Evolutionary conservation across 2,113 vertebrate genomes (phyloP), one percentile per base, ranked within the genome.

Genomic region (Cyprinodon tularosa): DNA sequence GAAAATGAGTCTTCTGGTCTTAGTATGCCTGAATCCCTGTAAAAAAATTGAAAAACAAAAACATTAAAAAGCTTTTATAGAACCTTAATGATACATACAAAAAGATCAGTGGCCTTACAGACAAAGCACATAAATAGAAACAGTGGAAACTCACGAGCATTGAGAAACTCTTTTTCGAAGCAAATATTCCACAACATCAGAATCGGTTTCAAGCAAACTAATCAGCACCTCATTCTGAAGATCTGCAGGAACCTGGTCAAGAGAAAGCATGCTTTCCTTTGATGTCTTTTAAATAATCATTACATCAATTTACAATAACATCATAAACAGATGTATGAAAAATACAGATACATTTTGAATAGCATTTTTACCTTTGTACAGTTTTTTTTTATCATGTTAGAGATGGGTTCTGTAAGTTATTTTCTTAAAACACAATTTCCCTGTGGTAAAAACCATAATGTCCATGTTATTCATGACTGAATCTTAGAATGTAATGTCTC

Each of bases 181-280:
- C 68, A 99, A 91, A 88, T 98, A 98, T 93, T 99, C 96, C 77
- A 99, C 97, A 20, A 99, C 96, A 72, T 99, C 98, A 8, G 96
- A 95, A 84, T 99, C 98, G 0, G 96, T 98, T 91, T 98, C 96
- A 70, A 96, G 82, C 39, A 99, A 90, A 89, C 96, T 98, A 90
- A 97, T 95, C 74, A 99, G 93, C 57, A 99, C 97, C 91, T 99
- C 97, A 3, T 98, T 98, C 93, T 99, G 98, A 72, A 99, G 95
- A 90, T 99, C 97, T 7, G 98, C 95, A 14, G 97, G 94, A 66
- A 99, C 97, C 98, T 99, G 71, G 12, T 37, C 22, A 76, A 2
- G 9, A 17, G 68, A 20, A 68, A 63, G 48, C 38, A 14, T 29
- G n/a, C 36, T 44, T 63, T n/a, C 12, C 50, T 45, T 73, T 12